phyloP scores from a whole-genome alignment of 2,888 invertebrate species.

The Hermaeophaga mercurialis region DNA sequence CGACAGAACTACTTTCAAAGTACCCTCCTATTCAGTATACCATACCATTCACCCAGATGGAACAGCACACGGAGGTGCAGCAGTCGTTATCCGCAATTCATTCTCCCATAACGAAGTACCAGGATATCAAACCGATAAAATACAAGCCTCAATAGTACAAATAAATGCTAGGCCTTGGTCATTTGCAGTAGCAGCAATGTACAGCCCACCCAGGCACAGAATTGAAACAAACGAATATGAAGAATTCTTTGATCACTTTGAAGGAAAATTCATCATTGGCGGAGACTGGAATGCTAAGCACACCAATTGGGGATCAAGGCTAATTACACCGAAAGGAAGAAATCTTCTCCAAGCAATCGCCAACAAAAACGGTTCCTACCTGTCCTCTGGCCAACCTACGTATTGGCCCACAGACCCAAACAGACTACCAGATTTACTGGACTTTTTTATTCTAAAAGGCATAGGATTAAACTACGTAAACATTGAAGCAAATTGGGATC shows the following conservation, averaged over 20 bases:
- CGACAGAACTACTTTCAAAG: not conserved
- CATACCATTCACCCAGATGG: not conserved
- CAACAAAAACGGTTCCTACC: not conserved
- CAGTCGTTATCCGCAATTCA: not conserved
- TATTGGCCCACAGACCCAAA: slow-evolving; percentile 3
- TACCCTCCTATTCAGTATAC: not conserved
- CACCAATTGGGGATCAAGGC: too few relatives aligned
- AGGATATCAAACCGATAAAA: not conserved
- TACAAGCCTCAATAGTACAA: too few relatives aligned
- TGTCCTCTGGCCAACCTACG: not conserved
- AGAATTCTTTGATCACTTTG: too few relatives aligned
- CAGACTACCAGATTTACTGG: too few relatives aligned
- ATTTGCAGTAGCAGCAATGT: not conserved
- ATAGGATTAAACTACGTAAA: not conserved
- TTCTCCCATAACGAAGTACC: not conserved
- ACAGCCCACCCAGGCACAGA: not conserved
- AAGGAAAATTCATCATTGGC: too few relatives aligned
- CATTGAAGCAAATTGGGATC: slow-evolving; percentile 2
- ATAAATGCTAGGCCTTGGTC: not conserved
- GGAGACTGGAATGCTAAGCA: too few relatives aligned
- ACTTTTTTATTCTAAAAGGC: too few relatives aligned
- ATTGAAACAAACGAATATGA: not conserved
- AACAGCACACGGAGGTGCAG: too few relatives aligned
- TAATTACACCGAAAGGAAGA: too few relatives aligned
- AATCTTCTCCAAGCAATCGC: too few relatives aligned